A percentile compares a stretch with the other conserved stretches of the same genome.
phyloP scores from a whole-genome alignment of 2,888 invertebrate genomes.

The Tenthredo distinguenda region DNA sequence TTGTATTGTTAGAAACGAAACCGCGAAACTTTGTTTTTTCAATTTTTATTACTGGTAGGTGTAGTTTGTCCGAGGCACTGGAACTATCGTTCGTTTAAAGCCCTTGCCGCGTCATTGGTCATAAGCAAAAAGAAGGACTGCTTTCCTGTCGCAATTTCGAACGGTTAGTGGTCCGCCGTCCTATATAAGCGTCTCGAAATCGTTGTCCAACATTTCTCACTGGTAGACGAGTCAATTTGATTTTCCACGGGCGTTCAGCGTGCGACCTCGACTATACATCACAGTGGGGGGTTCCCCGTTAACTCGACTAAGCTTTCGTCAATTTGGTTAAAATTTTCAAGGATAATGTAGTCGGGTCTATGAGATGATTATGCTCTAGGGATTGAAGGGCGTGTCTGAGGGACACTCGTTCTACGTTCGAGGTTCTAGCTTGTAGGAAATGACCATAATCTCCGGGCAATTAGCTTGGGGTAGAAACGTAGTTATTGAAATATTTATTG shows the following conservation, averaged over 20 bases:
- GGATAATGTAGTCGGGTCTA: constrained; percentile 13
- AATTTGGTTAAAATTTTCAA: constrained; percentile 44
- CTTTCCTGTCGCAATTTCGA: constrained; percentile 50
- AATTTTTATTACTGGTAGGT: background rate
- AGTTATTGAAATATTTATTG: constrained; percentile 39
- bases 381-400: constrained; percentile 22
- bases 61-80: background rate
- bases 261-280: constrained; percentile 24
- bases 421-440: background rate
- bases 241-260: constrained; percentile 35
- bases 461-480: constrained; percentile 24
- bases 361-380: background rate
- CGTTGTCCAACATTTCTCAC: constrained; percentile 43
- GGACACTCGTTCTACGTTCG: constrained; percentile 11
- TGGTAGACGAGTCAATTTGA: constrained; percentile 44
- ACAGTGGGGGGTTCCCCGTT: constrained; percentile 12
- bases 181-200: constrained; percentile 27
- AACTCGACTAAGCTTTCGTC: constrained; percentile 35
- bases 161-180: constrained; percentile 43
- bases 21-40: background rate
- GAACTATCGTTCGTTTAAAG: background rate
- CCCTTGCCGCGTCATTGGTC: constrained; percentile 25
- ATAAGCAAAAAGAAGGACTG: constrained; percentile 29
- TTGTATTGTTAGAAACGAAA: background rate
- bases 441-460: constrained; percentile 25